Conservation (phyloP, 2,797 vertebrate genomes). For the Threskiornis aethiopicus region DNA sequence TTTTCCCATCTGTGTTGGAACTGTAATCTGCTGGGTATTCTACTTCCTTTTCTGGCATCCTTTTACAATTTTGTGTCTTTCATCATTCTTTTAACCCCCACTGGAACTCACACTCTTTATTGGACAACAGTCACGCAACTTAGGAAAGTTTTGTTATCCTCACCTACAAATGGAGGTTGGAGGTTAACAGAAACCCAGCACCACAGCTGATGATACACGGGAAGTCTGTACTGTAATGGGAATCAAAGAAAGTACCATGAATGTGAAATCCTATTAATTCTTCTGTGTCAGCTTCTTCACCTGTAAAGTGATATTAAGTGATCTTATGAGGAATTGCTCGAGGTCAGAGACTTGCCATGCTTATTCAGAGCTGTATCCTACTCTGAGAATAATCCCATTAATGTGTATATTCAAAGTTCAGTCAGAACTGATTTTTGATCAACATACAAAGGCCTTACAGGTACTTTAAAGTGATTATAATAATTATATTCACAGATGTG, state of each 20-base stretch:
- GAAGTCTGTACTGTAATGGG: background rate
- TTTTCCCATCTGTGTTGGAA: background rate
- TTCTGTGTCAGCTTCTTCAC: conserved; percentile 17
- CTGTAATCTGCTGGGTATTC: background rate
- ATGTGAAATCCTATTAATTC: conserved; percentile 22
- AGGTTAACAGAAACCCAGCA: background rate
- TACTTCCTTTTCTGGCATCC: background rate
- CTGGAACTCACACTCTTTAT: background rate
- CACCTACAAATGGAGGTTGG: background rate
- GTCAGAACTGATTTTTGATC: conserved; percentile 28
- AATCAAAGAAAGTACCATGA: background rate
- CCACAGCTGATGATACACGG: background rate
- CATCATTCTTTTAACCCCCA: background rate
- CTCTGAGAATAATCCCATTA: conserved; percentile 37
- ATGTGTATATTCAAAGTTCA: background rate
- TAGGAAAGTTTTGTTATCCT: background rate
- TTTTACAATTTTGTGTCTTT: background rate
- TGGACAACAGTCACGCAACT: background rate
- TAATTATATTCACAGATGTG: background rate
- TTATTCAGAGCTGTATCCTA: conserved; percentile 11
- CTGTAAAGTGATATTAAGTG: conserved; percentile 35
- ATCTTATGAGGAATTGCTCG: background rate
- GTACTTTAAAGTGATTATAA: conserved; percentile 8
- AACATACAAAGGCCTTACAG: background rate
- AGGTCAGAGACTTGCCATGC: conserved; percentile 7